Percentiles rank a stretch among this genome's conserved stretches.
Conservation (phyloP, 2,888 invertebrate species). For the Emmelina monodactyla region DNA sequence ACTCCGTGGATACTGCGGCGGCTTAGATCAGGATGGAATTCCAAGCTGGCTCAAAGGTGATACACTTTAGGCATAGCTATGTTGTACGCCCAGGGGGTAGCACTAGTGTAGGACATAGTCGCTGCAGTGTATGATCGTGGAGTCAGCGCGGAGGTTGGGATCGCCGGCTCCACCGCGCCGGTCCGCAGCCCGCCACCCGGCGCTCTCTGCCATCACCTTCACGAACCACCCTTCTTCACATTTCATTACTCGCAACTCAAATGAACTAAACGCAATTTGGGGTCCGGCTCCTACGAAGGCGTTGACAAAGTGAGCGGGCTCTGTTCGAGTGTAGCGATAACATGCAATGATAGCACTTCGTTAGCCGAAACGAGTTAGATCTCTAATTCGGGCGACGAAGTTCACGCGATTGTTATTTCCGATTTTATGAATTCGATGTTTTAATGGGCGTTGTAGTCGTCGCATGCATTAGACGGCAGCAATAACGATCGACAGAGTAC, state of each 20-base stretch:
- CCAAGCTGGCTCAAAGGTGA: neutral
- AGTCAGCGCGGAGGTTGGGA: constrained; percentile 34
- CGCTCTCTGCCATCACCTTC: constrained; percentile 5
- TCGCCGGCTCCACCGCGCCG: constrained; percentile 59
- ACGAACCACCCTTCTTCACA: too few species aligned
- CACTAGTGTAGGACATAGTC: neutral
- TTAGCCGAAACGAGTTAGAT: constrained; percentile 27
- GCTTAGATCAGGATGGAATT: neutral
- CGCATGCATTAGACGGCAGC: constrained; percentile 57
- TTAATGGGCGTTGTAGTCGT: constrained; percentile 15
- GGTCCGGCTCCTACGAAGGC: too few species aligned
- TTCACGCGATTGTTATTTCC: neutral
- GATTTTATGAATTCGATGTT: neutral
- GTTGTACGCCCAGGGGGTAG: neutral
- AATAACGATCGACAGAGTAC: constrained; percentile 47
- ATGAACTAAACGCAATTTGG: too few species aligned
- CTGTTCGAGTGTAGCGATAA: constrained; percentile 36
- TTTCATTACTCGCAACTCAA: too few species aligned
- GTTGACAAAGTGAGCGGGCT: neutral
- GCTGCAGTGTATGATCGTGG: neutral
- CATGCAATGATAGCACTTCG: constrained; percentile 42
- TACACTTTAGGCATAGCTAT: neutral
- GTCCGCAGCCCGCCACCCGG: constrained; percentile 26
- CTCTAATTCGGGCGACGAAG: neutral
- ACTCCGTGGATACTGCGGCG: neutral